phyloP scores from a whole-genome alignment of 2,797 vertebrate genomes.

The Oreochromis mossambicus region DNA sequence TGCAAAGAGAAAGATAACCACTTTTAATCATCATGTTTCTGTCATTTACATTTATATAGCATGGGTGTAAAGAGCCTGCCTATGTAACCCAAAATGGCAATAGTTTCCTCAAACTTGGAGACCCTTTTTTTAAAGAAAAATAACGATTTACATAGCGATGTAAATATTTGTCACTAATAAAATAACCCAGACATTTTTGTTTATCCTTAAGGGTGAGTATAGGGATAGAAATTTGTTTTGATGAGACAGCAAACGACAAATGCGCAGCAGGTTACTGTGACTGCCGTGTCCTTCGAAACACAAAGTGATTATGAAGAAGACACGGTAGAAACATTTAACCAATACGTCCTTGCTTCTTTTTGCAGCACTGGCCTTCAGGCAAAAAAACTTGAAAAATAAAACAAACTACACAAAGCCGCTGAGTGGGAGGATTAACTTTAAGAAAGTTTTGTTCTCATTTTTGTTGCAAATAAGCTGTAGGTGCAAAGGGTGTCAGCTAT shows the following conservation, averaged over 20 bases:
- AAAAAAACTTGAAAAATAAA: constrained; percentile 29
- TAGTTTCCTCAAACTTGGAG: not conserved
- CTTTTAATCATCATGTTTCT: not conserved
- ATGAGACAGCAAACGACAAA: constrained; percentile 46
- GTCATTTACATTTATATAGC: not conserved
- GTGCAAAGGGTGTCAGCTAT: not conserved
- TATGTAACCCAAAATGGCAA: not conserved
- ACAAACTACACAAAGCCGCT: constrained; percentile 22
- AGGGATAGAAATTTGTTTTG: constrained; percentile 22
- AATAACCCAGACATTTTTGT: constrained; percentile 24
- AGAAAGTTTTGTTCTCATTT: constrained; percentile 11
- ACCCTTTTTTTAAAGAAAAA: not conserved
- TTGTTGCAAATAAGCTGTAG: constrained; percentile 5
- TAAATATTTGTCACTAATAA: not conserved
- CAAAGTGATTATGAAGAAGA: constrained; percentile 60
- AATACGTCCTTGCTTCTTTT: constrained; percentile 34
- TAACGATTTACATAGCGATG: not conserved
- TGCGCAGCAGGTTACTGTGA: constrained; percentile 52
- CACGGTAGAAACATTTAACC: constrained; percentile 61
- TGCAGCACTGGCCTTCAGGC: constrained; percentile 37
- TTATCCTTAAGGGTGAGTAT: constrained; percentile 20
- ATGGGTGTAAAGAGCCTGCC: not conserved
- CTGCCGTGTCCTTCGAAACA: constrained; percentile 63
- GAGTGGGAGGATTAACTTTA: constrained; percentile 45
- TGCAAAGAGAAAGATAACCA: not conserved